Base-by-base conservation (phyloP, 2,113 vertebrate species). In the Eurystomus gularis region DNA sequence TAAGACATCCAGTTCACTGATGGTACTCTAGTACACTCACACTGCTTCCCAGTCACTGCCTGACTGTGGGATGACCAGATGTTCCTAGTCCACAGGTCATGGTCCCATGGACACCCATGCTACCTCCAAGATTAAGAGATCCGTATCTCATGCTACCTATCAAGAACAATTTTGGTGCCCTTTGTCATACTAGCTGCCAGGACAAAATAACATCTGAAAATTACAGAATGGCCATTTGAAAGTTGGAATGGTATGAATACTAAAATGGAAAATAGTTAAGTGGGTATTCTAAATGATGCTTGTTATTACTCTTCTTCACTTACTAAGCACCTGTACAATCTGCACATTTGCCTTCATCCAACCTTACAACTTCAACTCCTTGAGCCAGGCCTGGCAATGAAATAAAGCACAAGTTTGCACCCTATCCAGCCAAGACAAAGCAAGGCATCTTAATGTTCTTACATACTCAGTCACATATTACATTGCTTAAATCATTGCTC, bases 81-180 rank as follows among this genome's bases (percentile, higher is more conserved):
- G 3, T 33, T 18, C 42, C 48, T 31, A 6, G 18, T 33, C n/a
- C 62, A 57, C 35, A 44, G 11, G 9, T 11, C 35, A 16, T 0
- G 0, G 16, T 26, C n/a, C 46, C 26, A 28, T 0, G 58, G 48
- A 60, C 8, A 11, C 7, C 8, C 8, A 17, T 0, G 9, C 11
- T 9, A 40, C 28, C 40, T 33, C 64, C 46, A 83, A 31, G 40
- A 49, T 11, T 0, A 52, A 66, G 6, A 64, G 24, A 26, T 5
- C n/a, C n/a, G n/a, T n/a, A n/a, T n/a, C n/a, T n/a, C n/a, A n/a
- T 2, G 0, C 29, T 31, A 1, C 11, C 11, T 1, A 29, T 13
- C 24, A 57, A 65, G 54, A 77, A 52, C 17, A 76, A 46, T 3
- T 35, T 39, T 2, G 0, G 13, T 24, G 24, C 16, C 24, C 17